Evolutionary conservation across 1,140 invertebrate genomes (phyloP).

Genomic region (Leptinotarsa lineolata): DNA sequence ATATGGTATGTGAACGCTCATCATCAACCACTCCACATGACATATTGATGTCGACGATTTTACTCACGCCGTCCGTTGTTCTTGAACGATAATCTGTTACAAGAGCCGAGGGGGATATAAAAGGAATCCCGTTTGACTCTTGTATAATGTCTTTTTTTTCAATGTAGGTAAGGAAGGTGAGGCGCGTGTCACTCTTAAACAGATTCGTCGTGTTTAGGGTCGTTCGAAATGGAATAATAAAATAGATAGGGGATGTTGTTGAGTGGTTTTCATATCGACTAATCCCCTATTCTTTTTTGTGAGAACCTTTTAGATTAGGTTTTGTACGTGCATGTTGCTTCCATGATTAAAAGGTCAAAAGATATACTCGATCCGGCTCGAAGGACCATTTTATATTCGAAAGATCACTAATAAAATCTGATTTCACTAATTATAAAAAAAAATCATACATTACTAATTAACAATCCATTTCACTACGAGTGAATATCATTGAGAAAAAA

Average conservation of each 20-base stretch:
- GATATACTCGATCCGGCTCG: too few relatives aligned
- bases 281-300: too few relatives aligned
- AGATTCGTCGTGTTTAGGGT: not conserved
- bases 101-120: not conserved
- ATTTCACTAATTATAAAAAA: too few relatives aligned
- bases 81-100: not conserved
- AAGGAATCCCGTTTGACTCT: constrained; percentile 14
- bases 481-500: too few relatives aligned
- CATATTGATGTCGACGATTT: constrained; percentile 14
- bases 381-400: too few relatives aligned
- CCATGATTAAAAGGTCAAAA: too few relatives aligned
- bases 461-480: too few relatives aligned
- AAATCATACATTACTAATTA: too few relatives aligned
- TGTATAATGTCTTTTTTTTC: not conserved
- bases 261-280: not conserved
- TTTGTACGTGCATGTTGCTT: too few relatives aligned
- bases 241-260: not conserved
- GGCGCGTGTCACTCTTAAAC: constrained; percentile 5
- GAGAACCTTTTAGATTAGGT: too few relatives aligned
- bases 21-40: constrained; percentile 21
- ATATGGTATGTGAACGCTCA: too few relatives aligned
- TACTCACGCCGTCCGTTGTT: not conserved
- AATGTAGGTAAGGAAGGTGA: not conserved
- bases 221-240: not conserved
- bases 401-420: too few relatives aligned